Percentiles rank a stretch among this genome's conserved stretches.
phyloP scores from a whole-genome alignment of 2,888 invertebrate genomes.

The Eumerus sabulonum region DNA sequence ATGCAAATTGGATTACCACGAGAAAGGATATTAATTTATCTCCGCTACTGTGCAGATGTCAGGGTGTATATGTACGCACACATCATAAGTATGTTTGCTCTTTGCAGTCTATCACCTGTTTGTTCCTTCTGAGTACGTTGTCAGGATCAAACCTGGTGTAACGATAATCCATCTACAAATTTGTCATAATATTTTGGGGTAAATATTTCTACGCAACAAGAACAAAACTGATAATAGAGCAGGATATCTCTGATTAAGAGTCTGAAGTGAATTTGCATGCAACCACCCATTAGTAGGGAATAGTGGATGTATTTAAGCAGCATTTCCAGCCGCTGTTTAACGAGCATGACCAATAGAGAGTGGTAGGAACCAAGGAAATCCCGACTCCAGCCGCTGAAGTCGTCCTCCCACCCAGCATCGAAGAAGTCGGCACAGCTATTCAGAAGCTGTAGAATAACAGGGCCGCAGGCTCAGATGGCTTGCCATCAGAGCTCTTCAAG shows the following conservation, averaged over 20 bases:
- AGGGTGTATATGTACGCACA: conserved; percentile 30
- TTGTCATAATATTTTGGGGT: conserved; percentile 2
- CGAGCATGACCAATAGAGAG: no score
- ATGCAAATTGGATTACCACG: conserved; percentile 66
- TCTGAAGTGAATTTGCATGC: conserved; percentile 18
- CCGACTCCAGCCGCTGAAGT: no score
- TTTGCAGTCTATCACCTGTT: conserved; percentile 11
- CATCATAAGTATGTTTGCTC: conserved; percentile 42
- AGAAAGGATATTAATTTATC: conserved; percentile 67
- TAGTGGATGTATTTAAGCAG: no score
- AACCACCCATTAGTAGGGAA: no score
- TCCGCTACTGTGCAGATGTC: conserved; percentile 35
- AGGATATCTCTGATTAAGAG: no score
- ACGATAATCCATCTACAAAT: neutral
- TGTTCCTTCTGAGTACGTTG: neutral
- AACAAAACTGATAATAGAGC: neutral
- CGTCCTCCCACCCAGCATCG: no score
- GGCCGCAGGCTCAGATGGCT: no score
- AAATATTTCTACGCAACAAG: conserved; percentile 15
- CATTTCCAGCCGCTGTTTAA: no score
- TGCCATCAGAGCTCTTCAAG: no score
- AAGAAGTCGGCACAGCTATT: no score
- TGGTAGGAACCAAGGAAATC: no score
- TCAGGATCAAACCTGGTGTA: conserved; percentile 9
- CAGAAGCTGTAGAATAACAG: no score